Base-by-base conservation (phyloP, 2,113 vertebrate species). In the Synchiropus splendidus region DNA sequence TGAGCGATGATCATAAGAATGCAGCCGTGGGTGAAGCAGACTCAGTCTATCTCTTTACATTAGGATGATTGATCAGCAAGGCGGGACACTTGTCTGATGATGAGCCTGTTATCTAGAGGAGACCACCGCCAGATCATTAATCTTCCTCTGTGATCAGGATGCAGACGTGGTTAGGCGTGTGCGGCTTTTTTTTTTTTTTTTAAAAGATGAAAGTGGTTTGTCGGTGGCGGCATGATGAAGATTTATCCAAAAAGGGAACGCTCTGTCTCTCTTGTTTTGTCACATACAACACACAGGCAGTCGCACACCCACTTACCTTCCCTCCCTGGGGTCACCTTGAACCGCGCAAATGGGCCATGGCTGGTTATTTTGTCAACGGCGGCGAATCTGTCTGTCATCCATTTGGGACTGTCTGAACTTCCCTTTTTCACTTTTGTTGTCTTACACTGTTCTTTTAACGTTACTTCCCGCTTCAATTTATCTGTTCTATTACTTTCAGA, bases 21-120 rank as follows among this genome's bases (percentile, higher is more conserved):
- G 44, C 0, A n/a, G 17, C 57, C 31, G 64, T 37, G 54, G 56
- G 63, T 57, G 16, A 51, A 63, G 62, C 60, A 51, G 60, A 39
- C 50, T 30, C 49, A 43, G 43, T 42, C 61, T 52, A 59, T 75
- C 74, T 64, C 54, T 70, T 63, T 62, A 58, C 63, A 72, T 76
- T 69, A 67, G 39, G 39, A 55, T 76, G 70, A 79, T 70, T 70
- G 70, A 79, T 77, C 61, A 72, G 64, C 40, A 11, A 48, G 58
- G 58, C 35, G 36, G 48, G 42, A 61, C 16, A 51, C 58, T 54
- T 15, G 39, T 54, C 54, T 62, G 67, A 65, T 69, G 67, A 72
- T 65, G 70, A 75, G 55, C 48, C 62, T 55, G 61, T 69, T 69
- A 76, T 77, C 66, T 59, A 11, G 44, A 39, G 45, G 51, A 66